Evolutionary conservation across 1,140 invertebrate species (phyloP), one percentile per base, ranked within the genome.

Genomic region (Samia ricini): DNA sequence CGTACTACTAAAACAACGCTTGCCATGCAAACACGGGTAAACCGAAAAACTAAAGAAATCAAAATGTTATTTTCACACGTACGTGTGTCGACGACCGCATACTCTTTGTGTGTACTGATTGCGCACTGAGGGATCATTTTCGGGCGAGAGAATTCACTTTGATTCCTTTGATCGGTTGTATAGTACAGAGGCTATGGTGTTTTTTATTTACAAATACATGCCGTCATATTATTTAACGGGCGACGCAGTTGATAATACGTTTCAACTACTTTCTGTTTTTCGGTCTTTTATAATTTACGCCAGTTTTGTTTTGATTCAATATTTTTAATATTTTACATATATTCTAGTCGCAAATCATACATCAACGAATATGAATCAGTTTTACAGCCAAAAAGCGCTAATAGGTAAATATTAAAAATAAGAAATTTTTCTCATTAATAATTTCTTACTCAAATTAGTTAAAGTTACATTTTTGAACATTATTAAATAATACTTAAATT

Each of bases 11-110:
- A 71, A 72, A 76, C 73, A 81, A 77, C 76, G 69, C 62, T 69
- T 29, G 72, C 59, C 73, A 64, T 63, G 64, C 72, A 81, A 84
- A 82, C 80, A 83, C 51, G 65, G 65, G 60, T 56, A 62, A 58
- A 62, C 49, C 54, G 61, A 64, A 71, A 69, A 63, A 61, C 51
- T 42, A 62, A 71, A 58, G 60, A 64, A 71, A 68, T 67, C 66
- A 63, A 68, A 68, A 68, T 64, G 57, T 65, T 66, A 62, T 68
- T 65, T 65, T 58, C 52, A 50, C 50, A 61, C 61, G 50, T 61
- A 56, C 42, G 61, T 50, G 57, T 29, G 56, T 21, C n/a, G 33
- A 42, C 50, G 29, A 59, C 33, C 49, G 26, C 62, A 49, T 66
- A 50, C 62, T 66, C 52, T 52, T 61, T 56, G 50, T 54, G 21